These are phyloP conservation scores for Mimachlamys varia DNA, from an alignment of 2,888 invertebrate genomes.

Conservation along the genomic window DNA sequence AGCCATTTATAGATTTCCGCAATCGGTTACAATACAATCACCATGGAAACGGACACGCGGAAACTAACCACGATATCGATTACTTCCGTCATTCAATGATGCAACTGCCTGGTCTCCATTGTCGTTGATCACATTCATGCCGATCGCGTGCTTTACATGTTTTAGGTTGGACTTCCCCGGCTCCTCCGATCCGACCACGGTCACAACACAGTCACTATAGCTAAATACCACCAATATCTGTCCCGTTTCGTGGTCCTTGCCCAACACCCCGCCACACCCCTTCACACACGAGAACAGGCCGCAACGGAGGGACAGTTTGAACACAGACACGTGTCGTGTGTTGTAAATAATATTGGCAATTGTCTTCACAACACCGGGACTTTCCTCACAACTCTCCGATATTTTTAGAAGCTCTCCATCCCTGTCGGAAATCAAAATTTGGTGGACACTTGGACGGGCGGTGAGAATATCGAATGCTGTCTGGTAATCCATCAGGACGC, in stretches of 20 bases:
- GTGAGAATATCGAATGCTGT: background rate
- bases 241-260: background rate
- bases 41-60: slow-evolving; percentile 1
- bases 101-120: background rate
- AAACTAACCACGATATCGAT: slow-evolving; percentile 8
- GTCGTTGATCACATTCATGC: background rate
- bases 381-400: background rate
- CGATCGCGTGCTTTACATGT: background rate
- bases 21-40: background rate
- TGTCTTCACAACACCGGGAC: background rate
- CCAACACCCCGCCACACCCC: background rate
- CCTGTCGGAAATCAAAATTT: background rate
- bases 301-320: background rate
- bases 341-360: background rate
- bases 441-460: background rate
- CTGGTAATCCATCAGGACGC: background rate
- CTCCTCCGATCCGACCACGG: background rate
- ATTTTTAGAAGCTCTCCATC: background rate
- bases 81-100: background rate
- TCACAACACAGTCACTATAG: background rate
- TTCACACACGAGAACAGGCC: background rate
- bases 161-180: background rate
- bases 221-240: background rate
- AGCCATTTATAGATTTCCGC: background rate
- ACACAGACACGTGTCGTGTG: background rate